These are phyloP conservation scores for Bungarus multicinctus DNA, from an alignment of 2,113 vertebrate genomes.

Conservation along the genomic window DNA sequence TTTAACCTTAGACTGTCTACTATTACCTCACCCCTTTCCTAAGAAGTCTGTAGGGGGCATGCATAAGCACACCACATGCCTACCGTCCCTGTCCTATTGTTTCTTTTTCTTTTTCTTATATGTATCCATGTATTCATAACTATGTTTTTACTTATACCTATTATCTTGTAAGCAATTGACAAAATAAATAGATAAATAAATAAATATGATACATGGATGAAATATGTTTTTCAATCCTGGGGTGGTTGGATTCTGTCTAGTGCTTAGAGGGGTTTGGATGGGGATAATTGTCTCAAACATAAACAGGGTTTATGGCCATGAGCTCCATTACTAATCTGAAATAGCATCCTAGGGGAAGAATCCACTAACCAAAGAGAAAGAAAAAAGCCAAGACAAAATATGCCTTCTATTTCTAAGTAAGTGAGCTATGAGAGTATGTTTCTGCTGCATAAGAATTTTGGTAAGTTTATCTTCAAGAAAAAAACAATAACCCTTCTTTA, in stretches of 20 bases:
- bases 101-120: no score
- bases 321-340: not conserved
- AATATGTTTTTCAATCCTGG: not conserved
- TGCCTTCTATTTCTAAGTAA: not conserved
- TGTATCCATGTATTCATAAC: no score
- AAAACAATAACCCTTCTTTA: not conserved
- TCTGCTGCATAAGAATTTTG: not conserved
- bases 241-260: not conserved
- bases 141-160: no score
- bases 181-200: no score
- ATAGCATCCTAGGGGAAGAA: not conserved
- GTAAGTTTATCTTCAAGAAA: not conserved
- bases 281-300: not conserved
- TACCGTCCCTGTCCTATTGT: no score
- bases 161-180: no score
- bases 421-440: not conserved
- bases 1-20: no score
- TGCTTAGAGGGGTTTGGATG: not conserved
- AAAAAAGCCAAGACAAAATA: not conserved
- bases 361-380: not conserved
- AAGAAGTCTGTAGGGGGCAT: no score
- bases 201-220: no score
- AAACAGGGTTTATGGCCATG: not conserved
- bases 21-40: no score
- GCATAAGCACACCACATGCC: no score